These are phyloP conservation scores for Schizaphis graminum DNA, from an alignment of 2,888 invertebrate genomes.

Conservation along the genomic window DNA sequence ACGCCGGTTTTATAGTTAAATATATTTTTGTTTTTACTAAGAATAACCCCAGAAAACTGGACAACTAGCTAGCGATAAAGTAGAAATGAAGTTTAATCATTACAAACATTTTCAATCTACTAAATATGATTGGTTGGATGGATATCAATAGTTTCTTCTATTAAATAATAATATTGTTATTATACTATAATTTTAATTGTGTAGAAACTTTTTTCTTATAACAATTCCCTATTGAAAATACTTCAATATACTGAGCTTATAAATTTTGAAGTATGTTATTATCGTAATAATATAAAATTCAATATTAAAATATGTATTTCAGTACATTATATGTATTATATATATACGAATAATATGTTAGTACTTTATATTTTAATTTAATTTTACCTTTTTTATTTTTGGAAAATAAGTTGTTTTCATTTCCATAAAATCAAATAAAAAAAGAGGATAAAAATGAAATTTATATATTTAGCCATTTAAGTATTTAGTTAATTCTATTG, in stretches of 20 bases:
- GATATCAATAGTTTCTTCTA: neutral
- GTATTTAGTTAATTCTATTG: neutral
- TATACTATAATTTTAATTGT: neutral
- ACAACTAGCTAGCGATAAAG: neutral
- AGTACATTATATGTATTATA: neutral
- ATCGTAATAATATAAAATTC: neutral
- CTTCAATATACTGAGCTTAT: neutral
- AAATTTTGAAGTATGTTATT: neutral
- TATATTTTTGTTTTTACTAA: neutral
- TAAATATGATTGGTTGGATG: neutral
- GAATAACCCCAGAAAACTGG: neutral
- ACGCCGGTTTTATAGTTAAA: neutral
- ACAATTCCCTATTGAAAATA: slow-evolving; percentile 7
- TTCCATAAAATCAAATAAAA: neutral
- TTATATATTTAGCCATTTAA: neutral
- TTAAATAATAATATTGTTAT: neutral
- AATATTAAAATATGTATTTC: neutral
- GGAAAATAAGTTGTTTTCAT: neutral
- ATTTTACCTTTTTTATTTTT: neutral
- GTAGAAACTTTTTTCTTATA: neutral
- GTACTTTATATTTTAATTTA: slow-evolving; percentile 12
- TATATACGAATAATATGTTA: neutral
- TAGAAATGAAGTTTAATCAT: neutral
- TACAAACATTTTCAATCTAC: neutral
- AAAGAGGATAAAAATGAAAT: neutral